Evolutionary conservation across 2,888 invertebrate species (phyloP), one percentile per base, ranked within the genome.

Genomic region (Catocala fraxini): DNA sequence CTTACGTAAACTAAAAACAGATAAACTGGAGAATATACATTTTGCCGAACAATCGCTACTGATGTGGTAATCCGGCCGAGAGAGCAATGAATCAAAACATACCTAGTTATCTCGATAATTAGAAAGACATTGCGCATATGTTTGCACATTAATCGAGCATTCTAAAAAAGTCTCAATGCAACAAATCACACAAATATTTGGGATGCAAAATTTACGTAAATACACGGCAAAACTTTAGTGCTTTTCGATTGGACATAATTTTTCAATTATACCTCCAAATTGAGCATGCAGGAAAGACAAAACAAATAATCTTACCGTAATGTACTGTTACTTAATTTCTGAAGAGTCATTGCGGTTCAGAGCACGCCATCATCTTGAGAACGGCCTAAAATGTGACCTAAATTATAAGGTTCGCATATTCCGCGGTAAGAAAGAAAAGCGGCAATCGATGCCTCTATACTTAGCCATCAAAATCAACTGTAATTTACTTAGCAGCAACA

Each of bases 401-500:
- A 78, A 78, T 78, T 75, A 78, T 75, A 68, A 67, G 63, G 67
- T 62, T 63, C 42, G 54, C 54, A 56, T 68, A 68, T 71, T 71
- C 66, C 59, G 67, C 35, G 25, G 56, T 39, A 48, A 53, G 61
- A 59, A 68, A 70, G 65, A 69, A 71, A 71, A 65, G 67, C 65
- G 58, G 66, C 65, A 63, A 68, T 69, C 62, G 70, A 70, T 70
- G 68, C 74, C 83, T 76, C 80, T 83, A 79, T 84, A 84, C 82
- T 86, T 84, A 86, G 57, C 76, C 73, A 74, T 71, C 75, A 71
- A 74, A 63, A 76, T 77, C 72, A 76, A 71, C 81, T 82, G 74
- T 88, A 87, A 88, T 88, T 88, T 87, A 82, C 85, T 85, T 85
- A 82, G 82, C 83, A 78, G 81, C 76, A 80, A 81, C 77, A 80